Conservation (phyloP, 2,888 invertebrate genomes). For the Cybosia mesomella region DNA sequence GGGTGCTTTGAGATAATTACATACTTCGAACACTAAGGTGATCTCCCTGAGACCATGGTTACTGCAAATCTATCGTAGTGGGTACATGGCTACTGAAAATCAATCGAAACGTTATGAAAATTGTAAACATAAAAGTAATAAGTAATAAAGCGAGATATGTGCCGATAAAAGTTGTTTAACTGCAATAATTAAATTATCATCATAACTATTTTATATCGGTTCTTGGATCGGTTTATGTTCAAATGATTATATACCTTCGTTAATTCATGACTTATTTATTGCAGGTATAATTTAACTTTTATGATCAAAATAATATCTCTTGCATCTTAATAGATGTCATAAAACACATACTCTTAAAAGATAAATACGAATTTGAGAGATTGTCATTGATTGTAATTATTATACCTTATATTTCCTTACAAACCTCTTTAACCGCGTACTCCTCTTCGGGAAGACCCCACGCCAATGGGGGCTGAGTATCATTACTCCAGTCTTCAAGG, state of each 20-base stretch:
- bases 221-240: conserved; percentile 34
- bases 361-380: conserved; percentile 26
- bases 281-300: conserved; percentile 41
- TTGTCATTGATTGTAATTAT: background rate
- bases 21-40: no score
- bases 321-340: conserved; percentile 32
- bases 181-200: conserved; percentile 34
- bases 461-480: no score
- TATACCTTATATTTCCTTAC: background rate
- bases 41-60: no score
- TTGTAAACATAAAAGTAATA: background rate
- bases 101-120: background rate
- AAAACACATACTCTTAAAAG: conserved; percentile 37
- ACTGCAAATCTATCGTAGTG: background rate
- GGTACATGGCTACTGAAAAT: background rate
- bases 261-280: conserved; percentile 45
- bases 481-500: no score
- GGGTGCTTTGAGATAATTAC: no score
- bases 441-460: no score
- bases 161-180: conserved; percentile 33
- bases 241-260: conserved; percentile 42
- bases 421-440: no score
- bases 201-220: conserved; percentile 15
- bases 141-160: background rate
- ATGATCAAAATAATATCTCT: conserved; percentile 34